Percentiles rank a stretch among this genome's conserved stretches.
These are phyloP conservation scores for Drosophila pseudoananassae DNA, from an alignment of 1,140 invertebrate genomes.

Conservation along the genomic window DNA sequence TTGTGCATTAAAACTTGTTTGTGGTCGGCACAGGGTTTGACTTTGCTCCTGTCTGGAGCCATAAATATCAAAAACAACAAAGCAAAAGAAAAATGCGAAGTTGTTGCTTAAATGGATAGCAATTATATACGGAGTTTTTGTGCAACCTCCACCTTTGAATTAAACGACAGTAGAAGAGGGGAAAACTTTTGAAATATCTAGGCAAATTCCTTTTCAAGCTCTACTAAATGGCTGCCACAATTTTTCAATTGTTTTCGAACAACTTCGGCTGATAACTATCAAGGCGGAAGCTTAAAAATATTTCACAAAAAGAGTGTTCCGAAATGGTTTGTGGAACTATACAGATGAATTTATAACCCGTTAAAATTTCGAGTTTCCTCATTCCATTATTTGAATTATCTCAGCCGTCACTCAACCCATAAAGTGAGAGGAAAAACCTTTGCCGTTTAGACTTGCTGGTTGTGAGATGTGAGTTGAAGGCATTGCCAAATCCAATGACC, in stretches of 20 bases:
- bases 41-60: conserved; percentile 39
- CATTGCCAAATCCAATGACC: conserved; percentile 45
- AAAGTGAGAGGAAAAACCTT: conserved; percentile 6
- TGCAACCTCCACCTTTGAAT: conserved; percentile 8
- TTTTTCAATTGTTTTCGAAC: conserved; percentile 21
- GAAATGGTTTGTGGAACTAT: conserved; percentile 10
- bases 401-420: conserved; percentile 15
- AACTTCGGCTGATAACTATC: conserved; percentile 6
- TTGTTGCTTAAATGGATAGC: conserved; percentile 61
- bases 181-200: conserved; percentile 7
- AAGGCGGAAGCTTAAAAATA: conserved; percentile 1
- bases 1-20: conserved; percentile 81
- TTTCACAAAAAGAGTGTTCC: conserved; percentile 2
- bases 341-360: conserved; percentile 22
- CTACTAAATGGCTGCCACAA: conserved; percentile 5
- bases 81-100: conserved; percentile 38
- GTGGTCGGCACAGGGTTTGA: conserved; percentile 42
- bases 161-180: background rate
- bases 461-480: conserved; percentile 22
- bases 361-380: conserved; percentile 4
- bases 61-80: conserved; percentile 71
- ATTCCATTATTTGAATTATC: conserved; percentile 4
- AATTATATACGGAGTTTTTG: conserved; percentile 52
- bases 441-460: background rate
- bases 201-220: conserved; percentile 7